Conservation (phyloP, 2,797 vertebrate species). For the Uromys caudimaculatus region DNA sequence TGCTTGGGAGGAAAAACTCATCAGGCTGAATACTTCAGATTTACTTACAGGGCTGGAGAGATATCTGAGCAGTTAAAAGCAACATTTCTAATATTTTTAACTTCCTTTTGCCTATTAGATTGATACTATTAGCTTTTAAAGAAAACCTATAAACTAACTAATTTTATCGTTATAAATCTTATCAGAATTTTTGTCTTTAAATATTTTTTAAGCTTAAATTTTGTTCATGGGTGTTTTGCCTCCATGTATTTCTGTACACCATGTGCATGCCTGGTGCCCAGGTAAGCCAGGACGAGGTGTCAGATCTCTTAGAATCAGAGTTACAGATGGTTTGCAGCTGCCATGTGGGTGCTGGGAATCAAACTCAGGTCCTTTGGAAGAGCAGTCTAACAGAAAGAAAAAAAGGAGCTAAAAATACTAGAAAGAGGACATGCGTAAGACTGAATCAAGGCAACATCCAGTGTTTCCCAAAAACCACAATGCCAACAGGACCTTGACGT, state of each 20-base stretch:
- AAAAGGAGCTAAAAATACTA: constrained; percentile 19
- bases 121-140: neutral
- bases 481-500: neutral
- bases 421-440: neutral
- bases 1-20: constrained; percentile 24
- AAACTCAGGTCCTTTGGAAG: neutral
- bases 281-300: neutral
- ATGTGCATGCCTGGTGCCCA: neutral
- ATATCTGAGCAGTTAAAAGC: neutral
- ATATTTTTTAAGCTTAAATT: neutral
- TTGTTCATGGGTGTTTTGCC: neutral
- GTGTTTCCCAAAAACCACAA: neutral
- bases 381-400: neutral
- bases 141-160: neutral
- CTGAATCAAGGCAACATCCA: neutral
- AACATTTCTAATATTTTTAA: neutral
- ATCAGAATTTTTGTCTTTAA: neutral
- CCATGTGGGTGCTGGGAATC: neutral
- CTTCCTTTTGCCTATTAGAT: neutral
- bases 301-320: neutral
- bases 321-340: neutral
- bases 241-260: neutral
- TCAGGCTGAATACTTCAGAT: neutral
- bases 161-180: neutral
- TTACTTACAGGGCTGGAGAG: neutral